Evolutionary conservation across 2,888 invertebrate species (phyloP), one percentile per base, ranked within the genome.

Genomic region (Teinopalpus imperialis): DNA sequence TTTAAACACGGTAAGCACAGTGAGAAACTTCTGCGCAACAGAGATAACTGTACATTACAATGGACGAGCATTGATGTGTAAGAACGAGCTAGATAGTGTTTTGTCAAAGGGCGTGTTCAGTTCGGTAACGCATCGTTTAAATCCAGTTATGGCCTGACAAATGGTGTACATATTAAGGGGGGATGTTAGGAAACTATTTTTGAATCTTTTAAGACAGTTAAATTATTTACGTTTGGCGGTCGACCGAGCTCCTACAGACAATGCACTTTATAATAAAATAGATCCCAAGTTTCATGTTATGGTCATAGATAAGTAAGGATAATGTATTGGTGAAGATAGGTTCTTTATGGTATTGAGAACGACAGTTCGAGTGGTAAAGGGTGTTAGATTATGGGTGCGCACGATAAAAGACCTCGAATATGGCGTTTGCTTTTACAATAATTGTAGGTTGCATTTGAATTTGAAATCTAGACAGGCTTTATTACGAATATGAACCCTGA

Each of bases 121-220:
- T 74, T 66, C 72, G 74, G 80, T 75, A 81, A 77, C 75, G 81
- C 72, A 69, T 72, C 77, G 79, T 85, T 88, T 86, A 88, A 88
- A 88, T 87, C 83, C 78, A 85, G 88, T 88, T 88, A 88, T 83
- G 82, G 85, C 68, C 88, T 87, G 88, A 86, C 86, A 88, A 88
- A 88, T 87, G 88, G 88, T 86, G 81, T 81, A 85, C 86, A 85
- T 86, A 87, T 87, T 85, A 85, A 80, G 81, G 86, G 83, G 86
- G 88, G 82, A 83, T 83, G 87, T 86, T 83, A 86, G 86, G 77
- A 87, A 85, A 88, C 88, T 88, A 88, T 88, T 88, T 88, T 88
- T 88, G 88, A 88, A 88, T 88, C 87, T 88, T 88, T 88, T 88
- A 88, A 88, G 87, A 88, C 86, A 83, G 82, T 83, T 88, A 86